Base-by-base conservation (phyloP, 1,140 invertebrate genomes). In the Lepidurus couesii region DNA sequence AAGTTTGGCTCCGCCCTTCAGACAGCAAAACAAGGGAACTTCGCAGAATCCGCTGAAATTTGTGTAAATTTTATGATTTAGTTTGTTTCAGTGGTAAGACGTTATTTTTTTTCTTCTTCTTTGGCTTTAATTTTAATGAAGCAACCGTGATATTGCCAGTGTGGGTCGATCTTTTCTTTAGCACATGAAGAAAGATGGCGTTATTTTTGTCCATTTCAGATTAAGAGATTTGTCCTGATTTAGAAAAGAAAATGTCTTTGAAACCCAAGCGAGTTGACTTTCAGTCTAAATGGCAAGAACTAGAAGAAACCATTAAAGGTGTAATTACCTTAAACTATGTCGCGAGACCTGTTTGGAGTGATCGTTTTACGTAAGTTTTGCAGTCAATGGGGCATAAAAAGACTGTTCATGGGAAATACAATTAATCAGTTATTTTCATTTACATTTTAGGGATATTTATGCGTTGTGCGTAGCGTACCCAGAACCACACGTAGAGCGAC, bases 251-350 rank as follows among this genome's bases (percentile, higher is more conserved):
- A 77, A 98, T 98, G 96, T 97, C 95, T 81, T 86, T 98, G 80
- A 96, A 95, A 88, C 96, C 96, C 78, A 92, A 93, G 84, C 88
- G 89, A 84, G 93, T 98, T 44, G 92, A 98, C 86, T 98, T 98
- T 88, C 88, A 91, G 83, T 88, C 92, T 84, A 95, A 92, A 75
- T 98, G 96, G 96, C 87, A 88, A 79, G 89, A 89, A 78, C 86
- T 98, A 24, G 89, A 92, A 83, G 91, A 94, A 83, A 98, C 95
- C 77, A 91, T 97, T 9, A 90, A 93, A 84, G 92, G 92, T 44
- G 95, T 98, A 16, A 94, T 98, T 80, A 96, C 93, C 0, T 88
- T 97, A 80, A 91, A 90, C 44, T 88, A 92, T 82, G 93, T 98
- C 73, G 90, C 92, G 76, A 88, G 94, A 78, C 86, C 89, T 42